A percentile compares a stretch with the other conserved stretches of the same genome.
phyloP scores from a whole-genome alignment of 2,797 vertebrate species.

The Sphenodon punctatus region DNA sequence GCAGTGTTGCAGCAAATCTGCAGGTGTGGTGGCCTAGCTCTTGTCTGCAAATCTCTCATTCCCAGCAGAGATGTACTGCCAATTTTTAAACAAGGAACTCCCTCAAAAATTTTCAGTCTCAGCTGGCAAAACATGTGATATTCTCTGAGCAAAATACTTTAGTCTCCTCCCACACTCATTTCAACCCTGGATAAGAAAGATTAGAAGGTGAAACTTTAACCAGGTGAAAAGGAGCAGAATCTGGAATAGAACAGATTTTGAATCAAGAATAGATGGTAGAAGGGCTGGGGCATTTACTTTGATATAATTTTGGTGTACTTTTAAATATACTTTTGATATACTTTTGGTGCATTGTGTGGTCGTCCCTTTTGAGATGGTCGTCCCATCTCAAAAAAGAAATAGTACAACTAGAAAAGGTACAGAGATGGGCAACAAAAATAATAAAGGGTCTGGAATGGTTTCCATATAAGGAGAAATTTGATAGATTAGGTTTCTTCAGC shows the following conservation, averaged over 20 bases:
- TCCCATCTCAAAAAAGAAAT: too few relatives aligned
- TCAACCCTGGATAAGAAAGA: neutral
- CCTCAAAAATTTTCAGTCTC: slow-evolving; percentile 1
- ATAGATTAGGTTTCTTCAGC: too few relatives aligned
- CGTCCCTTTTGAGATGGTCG: too few relatives aligned
- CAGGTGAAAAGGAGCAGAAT: slow-evolving; percentile 22
- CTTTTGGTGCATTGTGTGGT: too few relatives aligned
- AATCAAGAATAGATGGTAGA: neutral
- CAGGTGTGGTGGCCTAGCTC: slow-evolving; percentile 4
- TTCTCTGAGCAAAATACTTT: neutral
- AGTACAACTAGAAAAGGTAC: too few relatives aligned
- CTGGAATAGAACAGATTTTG: neutral
- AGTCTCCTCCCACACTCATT: slow-evolving; percentile 3
- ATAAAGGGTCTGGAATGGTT: too few relatives aligned
- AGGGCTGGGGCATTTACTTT: neutral
- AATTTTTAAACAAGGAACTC: slow-evolving; percentile 23
- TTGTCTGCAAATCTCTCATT: neutral
- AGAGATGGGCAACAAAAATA: too few relatives aligned
- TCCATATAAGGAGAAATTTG: too few relatives aligned
- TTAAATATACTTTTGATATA: too few relatives aligned
- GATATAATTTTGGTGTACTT: neutral
- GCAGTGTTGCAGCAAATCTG: neutral
- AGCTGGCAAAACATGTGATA: slow-evolving; percentile 19
- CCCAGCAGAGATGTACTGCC: neutral
- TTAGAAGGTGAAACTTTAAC: neutral